Evolutionary conservation across 2,113 vertebrate species (phyloP), one percentile per base, ranked within the genome.

Genomic region (Paratilapia polleni): DNA sequence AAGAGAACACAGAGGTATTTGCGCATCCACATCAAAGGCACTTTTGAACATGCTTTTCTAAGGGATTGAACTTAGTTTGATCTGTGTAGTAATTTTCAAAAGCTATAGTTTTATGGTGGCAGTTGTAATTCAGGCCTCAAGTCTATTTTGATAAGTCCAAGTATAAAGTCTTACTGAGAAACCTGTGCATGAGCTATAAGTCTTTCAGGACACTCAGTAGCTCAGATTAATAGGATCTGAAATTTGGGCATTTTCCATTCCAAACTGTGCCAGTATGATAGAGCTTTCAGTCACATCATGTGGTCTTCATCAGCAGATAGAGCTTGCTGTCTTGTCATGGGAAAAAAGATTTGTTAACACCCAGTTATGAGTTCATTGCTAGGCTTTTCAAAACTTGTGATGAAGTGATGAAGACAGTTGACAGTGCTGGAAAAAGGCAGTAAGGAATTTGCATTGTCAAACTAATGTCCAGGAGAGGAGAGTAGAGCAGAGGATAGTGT

Each of bases 1-100:
- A 22, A 63, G 60, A 77, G 31, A 58, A 43, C 56, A 47, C 34
- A 57, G 26, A 84, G 11, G 28, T 54, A 52, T 87, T 74, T 61
- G 60, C 28, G 61, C 68, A 70, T 81, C 74, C 17, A 77, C 68
- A 63, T 83, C 74, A 81, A 88, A 88, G 49, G 26, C 22, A 64
- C 58, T 73, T 83, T 83, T 77, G 34, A 61, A 58, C 43, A 78
- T 24, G 41, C 56, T 60, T n/a, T 47, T 26, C 17, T 70, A 22
- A 60, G 19, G 34, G 28, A 70, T 19, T 47, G 10, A 61, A 75
- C 11, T 34, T n/a, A 64, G 31, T 66, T 8, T 57, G 52, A 62
- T 82, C 20, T 49, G 31, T 56, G 26, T 62, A 31, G 20, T 66
- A 64, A 81, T 77, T 15, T 74, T 63, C 34, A 80, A 83, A 74